Evolutionary conservation across 2,888 invertebrate species (phyloP), one percentile per base, ranked within the genome.

Genomic region (Achlya flavicornis): DNA sequence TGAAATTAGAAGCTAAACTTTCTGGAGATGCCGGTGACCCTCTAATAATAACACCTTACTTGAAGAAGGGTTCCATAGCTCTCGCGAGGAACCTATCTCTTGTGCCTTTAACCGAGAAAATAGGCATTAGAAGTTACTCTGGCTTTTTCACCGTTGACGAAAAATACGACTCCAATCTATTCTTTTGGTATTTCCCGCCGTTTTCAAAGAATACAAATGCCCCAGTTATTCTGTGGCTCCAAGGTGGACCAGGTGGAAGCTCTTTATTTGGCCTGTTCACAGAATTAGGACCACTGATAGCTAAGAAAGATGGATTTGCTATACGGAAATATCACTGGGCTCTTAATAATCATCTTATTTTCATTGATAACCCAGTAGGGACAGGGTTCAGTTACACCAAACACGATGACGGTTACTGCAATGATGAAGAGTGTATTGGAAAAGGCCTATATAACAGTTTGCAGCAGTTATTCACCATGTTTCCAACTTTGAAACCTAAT

Each of bases 171-270:
- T 95, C 95, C 3, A 95, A 96, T 81, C 84, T 95, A 67, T 96
- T 95, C 82, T 95, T 96, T 84, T 96, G 96, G 96, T 96, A 95
- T 76, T 95, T 96, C 75, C 95, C 95, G 16, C 89, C 95, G 0
- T 87, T 91, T 75, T 86, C 83, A 7, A 85, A 87, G 57, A 78
- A 83, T 14, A 73, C 81, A 41, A 78, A 82, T 4, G 94, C 94
- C 0, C 95, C 95, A 0, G 83, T 95, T 0, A 63, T 95, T 0
- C 77, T 95, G 2, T 95, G 95, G 95, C 85, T 95, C 0, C 95
- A 95, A 84, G 95, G 95, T 0, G 95, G 95, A 0, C 95, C 95
- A 0, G 95, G 95, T 0, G 93, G 88, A 0, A 94, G 94, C 60
- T 94, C 94, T 0, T 76, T 95, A 33, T 95, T 90, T 70, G 95